Conservation (phyloP, 2,113 vertebrate species). For the Scatophagus argus region DNA sequence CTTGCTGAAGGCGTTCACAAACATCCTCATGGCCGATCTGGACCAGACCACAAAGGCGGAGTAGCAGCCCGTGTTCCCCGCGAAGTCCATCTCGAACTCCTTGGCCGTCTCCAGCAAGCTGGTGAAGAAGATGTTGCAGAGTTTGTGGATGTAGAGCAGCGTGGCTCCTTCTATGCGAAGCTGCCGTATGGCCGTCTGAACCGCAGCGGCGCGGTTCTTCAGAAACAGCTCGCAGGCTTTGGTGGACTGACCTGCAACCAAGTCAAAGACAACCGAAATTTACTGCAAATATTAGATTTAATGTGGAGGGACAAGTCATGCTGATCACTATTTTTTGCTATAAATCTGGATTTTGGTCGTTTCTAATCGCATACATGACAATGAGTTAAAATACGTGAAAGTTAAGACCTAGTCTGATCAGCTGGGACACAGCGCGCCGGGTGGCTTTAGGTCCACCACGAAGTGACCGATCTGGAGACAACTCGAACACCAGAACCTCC, state of each 20-base stretch:
- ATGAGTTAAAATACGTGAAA: no score
- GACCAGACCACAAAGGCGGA: slow-evolving; percentile 98
- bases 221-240: slow-evolving; percentile 97
- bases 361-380: no score
- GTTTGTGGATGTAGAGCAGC: slow-evolving; percentile 97
- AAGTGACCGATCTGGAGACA: slow-evolving; percentile 93
- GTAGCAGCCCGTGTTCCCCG: slow-evolving; percentile 94
- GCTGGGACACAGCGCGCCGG: slow-evolving; percentile 94
- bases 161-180: slow-evolving; percentile 97
- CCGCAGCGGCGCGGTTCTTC: slow-evolving; percentile 92
- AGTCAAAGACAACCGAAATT: not conserved
- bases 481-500: slow-evolving; percentile 95
- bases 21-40: slow-evolving; percentile 92
- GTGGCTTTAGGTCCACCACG: slow-evolving; percentile 95
- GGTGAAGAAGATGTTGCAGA: slow-evolving; percentile 98
- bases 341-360: no score
- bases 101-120: slow-evolving; percentile 94
- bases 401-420: slow-evolving; percentile 94
- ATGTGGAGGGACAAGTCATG: not conserved
- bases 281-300: no score
- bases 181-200: slow-evolving; percentile 96
- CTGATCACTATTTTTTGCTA: no score
- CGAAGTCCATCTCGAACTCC: slow-evolving; percentile 96
- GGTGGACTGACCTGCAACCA: slow-evolving; percentile 87
- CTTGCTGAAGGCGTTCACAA: slow-evolving; percentile 98